phyloP scores from a whole-genome alignment of 2,888 invertebrate species.

The Apodemia zela region DNA sequence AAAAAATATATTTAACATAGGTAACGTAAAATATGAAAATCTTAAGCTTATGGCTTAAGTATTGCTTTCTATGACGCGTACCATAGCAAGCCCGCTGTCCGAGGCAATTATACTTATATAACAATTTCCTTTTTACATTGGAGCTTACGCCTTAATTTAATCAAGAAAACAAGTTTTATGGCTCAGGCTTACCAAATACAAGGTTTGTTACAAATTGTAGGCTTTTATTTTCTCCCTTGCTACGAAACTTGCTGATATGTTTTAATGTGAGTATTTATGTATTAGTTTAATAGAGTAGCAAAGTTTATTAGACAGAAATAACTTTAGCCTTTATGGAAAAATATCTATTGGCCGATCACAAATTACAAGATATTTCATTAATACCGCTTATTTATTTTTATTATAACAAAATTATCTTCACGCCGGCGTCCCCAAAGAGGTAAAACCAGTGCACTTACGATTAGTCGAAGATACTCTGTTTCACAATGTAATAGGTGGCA shows the following conservation, averaged over 20 bases:
- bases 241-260: background rate
- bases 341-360: too few species aligned
- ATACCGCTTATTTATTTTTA: too few species aligned
- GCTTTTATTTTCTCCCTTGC: background rate
- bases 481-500: too few species aligned
- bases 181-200: slow-evolving; percentile 1
- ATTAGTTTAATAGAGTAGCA: too few species aligned
- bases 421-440: too few species aligned
- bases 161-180: slow-evolving; percentile 11
- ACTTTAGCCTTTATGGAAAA: too few species aligned
- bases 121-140: slow-evolving; percentile 1
- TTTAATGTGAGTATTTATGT: background rate
- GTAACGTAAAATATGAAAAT: background rate
- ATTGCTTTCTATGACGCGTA: background rate
- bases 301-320: too few species aligned
- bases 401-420: too few species aligned
- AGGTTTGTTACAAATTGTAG: background rate
- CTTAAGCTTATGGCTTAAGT: background rate
- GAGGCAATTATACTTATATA: slow-evolving; percentile 1
- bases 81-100: background rate
- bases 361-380: too few species aligned
- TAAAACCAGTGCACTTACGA: too few species aligned
- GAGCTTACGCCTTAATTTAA: slow-evolving; percentile 4
- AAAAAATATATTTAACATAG: background rate
- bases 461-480: too few species aligned